Percentiles rank a stretch among this genome's conserved stretches.
Evolutionary conservation across 2,113 vertebrate genomes (phyloP).

Genomic region (Gasterosteus aculeatus): DNA sequence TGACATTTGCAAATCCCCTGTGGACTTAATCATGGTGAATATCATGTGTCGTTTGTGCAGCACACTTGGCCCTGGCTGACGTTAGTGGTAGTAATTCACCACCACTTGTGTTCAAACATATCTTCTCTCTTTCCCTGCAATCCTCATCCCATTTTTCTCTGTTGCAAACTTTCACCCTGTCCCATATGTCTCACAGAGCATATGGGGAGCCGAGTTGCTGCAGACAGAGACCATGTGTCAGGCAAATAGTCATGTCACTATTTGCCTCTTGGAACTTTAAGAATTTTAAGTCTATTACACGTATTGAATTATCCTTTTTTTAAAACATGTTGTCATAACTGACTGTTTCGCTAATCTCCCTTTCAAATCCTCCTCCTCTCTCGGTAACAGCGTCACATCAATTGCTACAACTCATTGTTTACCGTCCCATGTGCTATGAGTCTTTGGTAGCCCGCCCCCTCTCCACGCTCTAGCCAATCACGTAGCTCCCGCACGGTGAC

Average conservation of each 20-base stretch:
- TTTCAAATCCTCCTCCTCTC: not conserved
- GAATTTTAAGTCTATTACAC: not conserved
- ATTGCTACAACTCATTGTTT: slow-evolving; percentile 38
- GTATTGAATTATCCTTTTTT: not conserved
- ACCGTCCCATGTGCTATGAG: slow-evolving; percentile 51
- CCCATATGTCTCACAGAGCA: slow-evolving; percentile 40
- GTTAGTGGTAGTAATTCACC: slow-evolving; percentile 81
- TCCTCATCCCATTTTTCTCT: slow-evolving; percentile 25
- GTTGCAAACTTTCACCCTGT: slow-evolving; percentile 46
- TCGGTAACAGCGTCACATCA: not conserved
- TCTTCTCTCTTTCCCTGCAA: slow-evolving; percentile 25
- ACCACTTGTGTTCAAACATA: slow-evolving; percentile 69
- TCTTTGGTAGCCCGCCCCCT: slow-evolving; percentile 24
- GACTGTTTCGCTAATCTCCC: not conserved
- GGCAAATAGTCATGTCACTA: not conserved
- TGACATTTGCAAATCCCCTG: slow-evolving; percentile 84
- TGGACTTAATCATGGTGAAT: slow-evolving; percentile 84
- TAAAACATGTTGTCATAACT: not conserved
- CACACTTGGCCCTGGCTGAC: slow-evolving; percentile 80
- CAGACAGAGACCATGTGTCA: slow-evolving; percentile 58
- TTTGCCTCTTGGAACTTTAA: not conserved
- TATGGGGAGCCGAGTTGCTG: slow-evolving; percentile 45
- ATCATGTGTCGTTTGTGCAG: slow-evolving; percentile 82
- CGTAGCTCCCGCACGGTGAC: not conserved
- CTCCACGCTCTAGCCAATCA: slow-evolving; percentile 58